Evolutionary conservation across 2,113 vertebrate genomes (phyloP).

Genomic region (Corythornis vintsioides): DNA sequence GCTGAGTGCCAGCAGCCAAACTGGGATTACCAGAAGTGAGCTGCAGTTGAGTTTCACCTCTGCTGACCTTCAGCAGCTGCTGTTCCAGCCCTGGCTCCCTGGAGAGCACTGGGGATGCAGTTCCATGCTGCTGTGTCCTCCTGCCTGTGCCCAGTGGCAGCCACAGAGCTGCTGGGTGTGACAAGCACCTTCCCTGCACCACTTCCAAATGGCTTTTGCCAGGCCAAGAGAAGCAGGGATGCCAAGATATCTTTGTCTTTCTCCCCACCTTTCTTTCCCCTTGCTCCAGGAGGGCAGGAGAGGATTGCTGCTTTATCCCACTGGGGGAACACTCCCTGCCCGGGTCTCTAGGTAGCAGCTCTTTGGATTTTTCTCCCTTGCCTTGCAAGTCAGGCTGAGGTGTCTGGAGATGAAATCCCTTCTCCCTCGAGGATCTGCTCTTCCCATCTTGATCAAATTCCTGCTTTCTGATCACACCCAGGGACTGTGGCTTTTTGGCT

Average conservation of each 20-base stretch:
- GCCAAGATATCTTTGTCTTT: not conserved
- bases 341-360: constrained; percentile 47
- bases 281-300: not conserved
- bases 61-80: not conserved
- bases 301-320: not conserved
- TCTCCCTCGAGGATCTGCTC: constrained; percentile 60
- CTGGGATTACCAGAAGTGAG: not conserved
- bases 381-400: not conserved
- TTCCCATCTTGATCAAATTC: constrained; percentile 66
- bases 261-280: not conserved
- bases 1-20: not conserved
- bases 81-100: not conserved
- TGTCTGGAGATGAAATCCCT: constrained; percentile 39
- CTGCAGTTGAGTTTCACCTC: not conserved
- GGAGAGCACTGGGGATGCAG: not conserved
- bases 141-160: too few relatives aligned
- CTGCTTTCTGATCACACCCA: not conserved
- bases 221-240: not conserved
- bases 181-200: not conserved
- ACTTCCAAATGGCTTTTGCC: not conserved
- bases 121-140: not conserved
- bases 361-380: constrained; percentile 56
- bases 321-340: not conserved
- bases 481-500: not conserved
- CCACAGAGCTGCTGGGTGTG: not conserved